These are phyloP conservation scores for Propithecus deckenii DNA, from an alignment of 2,797 vertebrate genomes.

Conservation along the genomic window DNA sequence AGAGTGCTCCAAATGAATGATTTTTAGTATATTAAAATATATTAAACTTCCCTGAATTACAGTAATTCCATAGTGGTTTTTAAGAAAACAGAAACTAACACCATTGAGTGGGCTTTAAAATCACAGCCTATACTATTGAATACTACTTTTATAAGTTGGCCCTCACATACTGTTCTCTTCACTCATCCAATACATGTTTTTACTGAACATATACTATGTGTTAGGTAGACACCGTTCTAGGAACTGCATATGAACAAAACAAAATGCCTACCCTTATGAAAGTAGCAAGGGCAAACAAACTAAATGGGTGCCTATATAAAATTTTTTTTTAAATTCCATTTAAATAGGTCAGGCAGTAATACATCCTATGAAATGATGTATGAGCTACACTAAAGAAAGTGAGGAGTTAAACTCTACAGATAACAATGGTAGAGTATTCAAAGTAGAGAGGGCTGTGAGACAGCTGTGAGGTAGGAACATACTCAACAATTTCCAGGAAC, in stretches of 20 bases:
- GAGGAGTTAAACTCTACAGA: background rate
- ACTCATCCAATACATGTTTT: background rate
- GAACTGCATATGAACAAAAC: background rate
- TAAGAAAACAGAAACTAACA: background rate
- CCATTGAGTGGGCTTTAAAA: background rate
- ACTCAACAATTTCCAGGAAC: background rate
- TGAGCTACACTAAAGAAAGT: background rate
- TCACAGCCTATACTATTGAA: background rate
- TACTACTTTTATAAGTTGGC: background rate
- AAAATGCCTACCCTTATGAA: background rate
- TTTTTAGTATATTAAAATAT: slow-evolving; percentile 30
- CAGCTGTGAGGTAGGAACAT: background rate
- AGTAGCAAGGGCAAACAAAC: background rate
- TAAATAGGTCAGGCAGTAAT: background rate
- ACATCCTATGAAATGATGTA: background rate
- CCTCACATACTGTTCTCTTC: background rate
- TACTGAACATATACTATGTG: background rate
- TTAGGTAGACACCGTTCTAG: background rate
- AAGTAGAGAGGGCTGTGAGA: background rate
- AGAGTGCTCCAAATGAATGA: background rate
- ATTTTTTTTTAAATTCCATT: background rate
- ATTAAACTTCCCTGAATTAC: background rate
- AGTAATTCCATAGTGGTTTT: background rate
- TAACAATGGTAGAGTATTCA: background rate
- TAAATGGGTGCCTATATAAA: background rate